Evolutionary conservation across 1,140 invertebrate species (phyloP).

Genomic region (Trichoplusia ni): DNA sequence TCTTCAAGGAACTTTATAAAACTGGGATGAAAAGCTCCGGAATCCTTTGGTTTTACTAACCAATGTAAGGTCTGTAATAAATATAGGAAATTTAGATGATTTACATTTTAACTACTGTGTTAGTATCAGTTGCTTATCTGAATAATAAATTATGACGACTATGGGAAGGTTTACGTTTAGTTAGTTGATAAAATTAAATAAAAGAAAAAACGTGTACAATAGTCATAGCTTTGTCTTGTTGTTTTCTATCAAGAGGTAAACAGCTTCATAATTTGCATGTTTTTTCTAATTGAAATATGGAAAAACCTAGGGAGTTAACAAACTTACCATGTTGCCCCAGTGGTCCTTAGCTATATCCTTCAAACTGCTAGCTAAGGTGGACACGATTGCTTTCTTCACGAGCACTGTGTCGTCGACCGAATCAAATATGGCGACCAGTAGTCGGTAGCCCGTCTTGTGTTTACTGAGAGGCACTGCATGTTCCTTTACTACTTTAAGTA

Average conservation of each 20-base stretch:
- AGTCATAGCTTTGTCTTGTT: too few species aligned
- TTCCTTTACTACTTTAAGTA: constrained; percentile 92
- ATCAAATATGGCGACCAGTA: constrained; percentile 93
- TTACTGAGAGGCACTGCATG: constrained; percentile 90
- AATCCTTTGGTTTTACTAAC: constrained; percentile 90
- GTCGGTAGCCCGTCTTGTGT: constrained; percentile 93
- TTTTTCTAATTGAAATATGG: background rate
- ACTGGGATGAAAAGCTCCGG: constrained; percentile 88
- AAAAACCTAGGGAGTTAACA: too few species aligned
- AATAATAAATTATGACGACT: too few species aligned
- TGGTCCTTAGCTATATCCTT: constrained; percentile 87
- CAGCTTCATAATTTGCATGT: background rate
- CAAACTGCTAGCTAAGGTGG: constrained; percentile 88
- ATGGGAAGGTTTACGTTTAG: too few species aligned
- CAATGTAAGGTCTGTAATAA: constrained; percentile 86
- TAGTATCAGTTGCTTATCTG: too few species aligned
- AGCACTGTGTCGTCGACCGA: constrained; percentile 96
- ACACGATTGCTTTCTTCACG: constrained; percentile 90
- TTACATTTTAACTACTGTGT: too few species aligned
- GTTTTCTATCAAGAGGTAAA: too few species aligned
- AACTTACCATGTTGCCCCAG: constrained; percentile 85
- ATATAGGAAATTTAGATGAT: background rate
- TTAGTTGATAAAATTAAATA: too few species aligned
- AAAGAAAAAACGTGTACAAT: too few species aligned
- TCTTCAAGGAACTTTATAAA: constrained; percentile 87